Conservation (phyloP, 2,797 vertebrate species). For the Tiaroga cobitis region DNA sequence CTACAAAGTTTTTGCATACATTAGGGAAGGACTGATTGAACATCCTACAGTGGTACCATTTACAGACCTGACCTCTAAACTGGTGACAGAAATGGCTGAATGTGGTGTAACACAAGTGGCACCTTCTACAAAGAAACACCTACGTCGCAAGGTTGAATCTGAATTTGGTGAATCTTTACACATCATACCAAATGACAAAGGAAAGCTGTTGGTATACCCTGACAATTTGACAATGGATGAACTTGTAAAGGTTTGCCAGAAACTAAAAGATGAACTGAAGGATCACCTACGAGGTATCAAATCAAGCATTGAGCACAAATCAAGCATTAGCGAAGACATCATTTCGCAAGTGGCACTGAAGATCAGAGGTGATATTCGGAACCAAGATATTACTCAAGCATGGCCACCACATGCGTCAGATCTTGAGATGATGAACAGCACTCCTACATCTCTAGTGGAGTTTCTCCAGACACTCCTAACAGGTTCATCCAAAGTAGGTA, state of each 20-base stretch:
- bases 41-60: neutral
- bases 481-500: constrained; percentile 1
- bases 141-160: neutral
- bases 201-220: neutral
- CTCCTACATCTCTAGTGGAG: neutral
- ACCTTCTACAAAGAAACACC: neutral
- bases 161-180: neutral
- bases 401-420: neutral
- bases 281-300: too few relatives aligned
- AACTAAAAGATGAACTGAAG: neutral
- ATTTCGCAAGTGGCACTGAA: neutral
- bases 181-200: neutral
- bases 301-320: too few relatives aligned
- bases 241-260: neutral
- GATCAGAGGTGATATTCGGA: neutral
- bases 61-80: neutral
- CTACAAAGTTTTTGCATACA: neutral
- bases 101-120: neutral
- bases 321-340: neutral
- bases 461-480: neutral
- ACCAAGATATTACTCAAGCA: neutral
- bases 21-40: neutral
- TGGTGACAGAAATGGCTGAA: constrained; percentile 2
- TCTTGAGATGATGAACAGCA: neutral
- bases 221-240: neutral